Base-by-base conservation (phyloP, 2,113 vertebrate species). In the Perca schrenkii region DNA sequence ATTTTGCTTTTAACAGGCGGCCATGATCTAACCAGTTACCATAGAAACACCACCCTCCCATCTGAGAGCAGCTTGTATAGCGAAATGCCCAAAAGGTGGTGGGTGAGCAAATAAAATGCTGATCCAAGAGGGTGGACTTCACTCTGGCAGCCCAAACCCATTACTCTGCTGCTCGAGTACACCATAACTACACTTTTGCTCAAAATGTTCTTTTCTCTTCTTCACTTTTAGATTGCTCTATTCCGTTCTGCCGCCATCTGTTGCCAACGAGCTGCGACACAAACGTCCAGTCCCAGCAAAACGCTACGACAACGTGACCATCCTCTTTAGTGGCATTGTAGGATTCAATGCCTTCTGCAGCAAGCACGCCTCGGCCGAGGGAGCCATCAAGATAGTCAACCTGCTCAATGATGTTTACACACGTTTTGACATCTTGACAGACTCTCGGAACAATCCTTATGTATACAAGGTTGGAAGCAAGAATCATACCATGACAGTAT, bases 371-470 rank as follows among this genome's bases (percentile, higher is more conserved):
- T 99, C 98, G 12, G 98, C 98, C 12, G 98, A 99, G 91, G 98
- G 98, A 58, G 98, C 98, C 90, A 99, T 99, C 95, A 99, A 98
- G 95, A 99, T 99, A 47, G 98, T 99, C 78, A 99, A 99, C 88
- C 97, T 99, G 74, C 94, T 99, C 92, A 99, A 99, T 2, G 98
- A 99, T 86, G 95, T 99, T 84, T 99, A 99, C 89, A 99, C 98
- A 1, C 97, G 97, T 73, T 99, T 99, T 86, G 98, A 99, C 94
- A 99, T 99, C 79, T 92, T 99, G 90, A 99, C 98, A 0, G 98
- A 99, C 89, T 98, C 98, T 31, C 94, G 98, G 86, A 98, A 96
- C 88, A 99, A 99, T 87, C 98, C 98, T 0, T 99, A 97, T 88
- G 98, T 99, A 79, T 99, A 99, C 91, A 99, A 99, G 97, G 98